Evolutionary conservation across 2,797 vertebrate species (phyloP), one percentile per base, ranked within the genome.

Genomic region (Epinephelus malabaricus): DNA sequence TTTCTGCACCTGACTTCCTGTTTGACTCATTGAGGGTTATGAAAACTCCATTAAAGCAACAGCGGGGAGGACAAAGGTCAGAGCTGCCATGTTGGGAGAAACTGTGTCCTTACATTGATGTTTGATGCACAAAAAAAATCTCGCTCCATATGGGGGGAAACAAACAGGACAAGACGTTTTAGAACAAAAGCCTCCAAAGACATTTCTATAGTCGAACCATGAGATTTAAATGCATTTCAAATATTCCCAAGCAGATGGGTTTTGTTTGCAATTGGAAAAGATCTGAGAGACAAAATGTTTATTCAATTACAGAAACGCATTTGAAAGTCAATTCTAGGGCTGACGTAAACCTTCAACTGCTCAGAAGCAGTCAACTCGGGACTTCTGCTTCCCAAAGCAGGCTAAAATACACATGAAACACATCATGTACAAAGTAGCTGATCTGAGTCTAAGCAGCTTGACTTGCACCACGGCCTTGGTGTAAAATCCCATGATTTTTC

Each of bases 401-500:
- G 19, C 34, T 59, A 27, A 46, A 71, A 53, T 6, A 15, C 69
- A 9, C 27, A 40, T 13, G 25, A 6, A 38, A 9, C 12, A 12
- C 12, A 30, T 7, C 12, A 12, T 13, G 50, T 15, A 4, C 23
- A 6, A 6, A 6, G 55, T 0, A 4, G 63, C 19, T 58, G 40
- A 60, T 50, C 49, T 1, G 1, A 34, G 45, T 49, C 40, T n/a
- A 8, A 53, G 62, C 64, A 46, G 73, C 5, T 23, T 8, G 47
- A 27, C 60, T 64, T 27, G 34, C 18, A 45, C 27, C 19, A 0
- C 1, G 75, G 53, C 78, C 76, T 70, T 79, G 73, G 78, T 81
- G 67, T 63, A 68, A 73, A 86, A 85, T 64, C 47, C 69, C 8
- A 69, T 55, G 38, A 74, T 69, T 85, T 75, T 73, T 73, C 58